These are phyloP conservation scores for Smithornis capensis DNA, from an alignment of 2,113 vertebrate species.

Conservation along the genomic window DNA sequence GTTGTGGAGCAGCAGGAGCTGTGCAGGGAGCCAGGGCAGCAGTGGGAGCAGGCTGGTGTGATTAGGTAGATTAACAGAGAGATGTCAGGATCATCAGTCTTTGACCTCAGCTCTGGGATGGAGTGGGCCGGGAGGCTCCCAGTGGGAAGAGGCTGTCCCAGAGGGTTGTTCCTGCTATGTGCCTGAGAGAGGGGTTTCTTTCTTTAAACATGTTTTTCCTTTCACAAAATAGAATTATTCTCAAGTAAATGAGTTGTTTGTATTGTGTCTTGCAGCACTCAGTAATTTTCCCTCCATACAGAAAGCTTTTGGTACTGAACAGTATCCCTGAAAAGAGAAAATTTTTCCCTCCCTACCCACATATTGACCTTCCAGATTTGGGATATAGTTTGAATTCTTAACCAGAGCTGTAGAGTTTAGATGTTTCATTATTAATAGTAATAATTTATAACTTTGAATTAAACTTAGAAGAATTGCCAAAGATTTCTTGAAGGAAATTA, in stretches of 20 bases:
- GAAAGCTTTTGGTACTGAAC: not conserved
- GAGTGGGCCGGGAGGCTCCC: not conserved
- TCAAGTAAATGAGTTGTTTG: not conserved
- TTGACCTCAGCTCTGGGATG: not conserved
- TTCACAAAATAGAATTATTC: not conserved
- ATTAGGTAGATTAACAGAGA: constrained; percentile 16
- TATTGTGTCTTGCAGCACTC: not conserved
- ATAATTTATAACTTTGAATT: not conserved
- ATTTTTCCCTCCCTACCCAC: not conserved
- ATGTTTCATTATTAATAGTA: not conserved
- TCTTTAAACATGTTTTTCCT: not conserved
- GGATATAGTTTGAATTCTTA: not conserved
- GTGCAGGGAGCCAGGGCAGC: not conserved
- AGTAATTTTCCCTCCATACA: not conserved
- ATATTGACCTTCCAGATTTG: not conserved
- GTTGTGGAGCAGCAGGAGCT: not conserved
- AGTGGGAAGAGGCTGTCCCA: not conserved
- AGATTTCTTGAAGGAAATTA: not conserved
- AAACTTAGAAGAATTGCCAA: not conserved
- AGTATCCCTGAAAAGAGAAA: not conserved
- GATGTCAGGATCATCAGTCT: not conserved
- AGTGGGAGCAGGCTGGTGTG: not conserved
- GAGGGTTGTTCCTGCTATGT: not conserved
- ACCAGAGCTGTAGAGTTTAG: not conserved
- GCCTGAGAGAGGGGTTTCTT: not conserved